Evolutionary conservation across 2,113 vertebrate genomes (phyloP), one percentile per base, ranked within the genome.

Genomic region (Chamaetylas fuelleborni): DNA sequence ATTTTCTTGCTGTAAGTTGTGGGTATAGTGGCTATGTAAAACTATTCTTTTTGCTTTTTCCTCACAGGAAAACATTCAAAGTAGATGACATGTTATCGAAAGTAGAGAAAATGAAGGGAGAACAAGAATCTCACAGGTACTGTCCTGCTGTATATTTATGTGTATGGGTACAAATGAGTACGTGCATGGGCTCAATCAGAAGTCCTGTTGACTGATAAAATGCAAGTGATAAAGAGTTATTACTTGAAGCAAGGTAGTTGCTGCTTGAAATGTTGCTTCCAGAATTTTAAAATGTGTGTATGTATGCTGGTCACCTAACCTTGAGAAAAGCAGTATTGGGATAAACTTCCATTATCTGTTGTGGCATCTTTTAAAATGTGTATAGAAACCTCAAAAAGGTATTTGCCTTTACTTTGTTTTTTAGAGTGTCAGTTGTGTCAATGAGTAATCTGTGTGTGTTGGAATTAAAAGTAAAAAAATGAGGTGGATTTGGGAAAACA

Each of bases 81-180:
- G 99, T 99, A 97, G 99, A 99, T 96, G 99, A 99, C 77, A 98
- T 99, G 98, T 98, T 99, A 96, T 98, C 98, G 94, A 98, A 98
- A 96, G 99, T 99, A 94, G 99, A 99, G 97, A 99, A 98, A 97
- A 99, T 99, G 99, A 99, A 98, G 97, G 99, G 98, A 97, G 99
- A 99, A 92, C 99, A 99, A 97, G 99, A 99, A 97, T 99, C 99
- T 97, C 98, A 99, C 97, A 99, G 99, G 99, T 99, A 98, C 97
- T 90, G 93, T 84, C 18, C 58, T 90, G 24, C 43, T 77, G 9
- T 53, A 0, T 54, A 8, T 65, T 58, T 56, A 8, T 71, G 26
- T 56, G 45, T 69, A 5, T 36, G 7, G 45, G 18, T 60, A n/a
- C 40, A 29, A 48, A 51, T 50, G 29, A 83, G 19, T 28, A 26